Conservation (phyloP, 2,797 vertebrate genomes). For the Parauchenoglanis ngamensis region DNA sequence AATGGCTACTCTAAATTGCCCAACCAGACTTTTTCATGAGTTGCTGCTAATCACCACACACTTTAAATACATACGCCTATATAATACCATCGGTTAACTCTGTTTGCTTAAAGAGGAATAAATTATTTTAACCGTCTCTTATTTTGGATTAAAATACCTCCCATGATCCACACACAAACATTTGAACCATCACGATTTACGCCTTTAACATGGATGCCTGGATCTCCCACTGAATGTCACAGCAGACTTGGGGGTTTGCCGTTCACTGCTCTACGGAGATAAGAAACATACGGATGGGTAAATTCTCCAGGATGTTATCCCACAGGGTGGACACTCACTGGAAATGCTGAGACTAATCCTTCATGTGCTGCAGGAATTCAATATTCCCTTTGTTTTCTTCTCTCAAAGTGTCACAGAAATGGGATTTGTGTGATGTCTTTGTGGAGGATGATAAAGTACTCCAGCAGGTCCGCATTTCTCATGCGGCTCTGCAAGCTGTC, state of each 20-base stretch:
- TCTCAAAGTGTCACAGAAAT: constrained; percentile 4
- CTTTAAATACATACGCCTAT: not conserved
- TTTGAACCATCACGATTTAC: not conserved
- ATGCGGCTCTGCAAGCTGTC: not conserved
- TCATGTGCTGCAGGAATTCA: not conserved
- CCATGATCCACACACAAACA: not conserved
- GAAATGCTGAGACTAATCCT: constrained; percentile 19
- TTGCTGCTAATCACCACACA: not conserved
- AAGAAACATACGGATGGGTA: constrained; percentile 1
- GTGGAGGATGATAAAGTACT: constrained; percentile 24
- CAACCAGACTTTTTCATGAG: not conserved
- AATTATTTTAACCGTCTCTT: not conserved
- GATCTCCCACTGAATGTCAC: not conserved
- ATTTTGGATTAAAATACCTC: not conserved
- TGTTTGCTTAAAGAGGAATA: not conserved
- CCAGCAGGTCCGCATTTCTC: not conserved
- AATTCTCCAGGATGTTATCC: constrained; percentile 19
- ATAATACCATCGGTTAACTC: not conserved
- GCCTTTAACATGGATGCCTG: not conserved
- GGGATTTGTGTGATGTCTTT: constrained; percentile 26
- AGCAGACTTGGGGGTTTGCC: not conserved
- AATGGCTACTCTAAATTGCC: too few species aligned
- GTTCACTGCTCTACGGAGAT: constrained; percentile 20
- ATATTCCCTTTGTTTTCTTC: constrained; percentile 11
- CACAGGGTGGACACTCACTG: constrained; percentile 10